Base-by-base conservation (phyloP, 1,140 invertebrate species). In the Pseudomyrmex cubaensis region DNA sequence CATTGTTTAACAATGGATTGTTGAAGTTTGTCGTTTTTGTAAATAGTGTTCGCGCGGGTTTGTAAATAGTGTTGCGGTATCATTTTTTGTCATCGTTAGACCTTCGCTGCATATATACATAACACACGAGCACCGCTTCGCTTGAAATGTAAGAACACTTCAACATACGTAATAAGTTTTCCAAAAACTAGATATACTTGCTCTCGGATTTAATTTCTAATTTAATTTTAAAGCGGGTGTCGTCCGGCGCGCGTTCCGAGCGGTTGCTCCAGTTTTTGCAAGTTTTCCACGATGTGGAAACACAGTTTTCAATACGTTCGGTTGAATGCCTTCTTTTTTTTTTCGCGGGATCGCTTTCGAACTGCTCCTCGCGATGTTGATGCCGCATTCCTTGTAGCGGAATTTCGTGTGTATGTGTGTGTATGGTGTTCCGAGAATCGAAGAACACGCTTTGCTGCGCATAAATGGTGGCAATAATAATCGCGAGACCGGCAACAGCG, bases 321-420 rank as follows among this genome's bases (percentile, higher is more conserved):
- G 15, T 8, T 35, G 15, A 78, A 25, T 25, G 35, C n/a, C n/a
- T n/a, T 7, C 46, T n/a, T 8, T 13, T 48, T 72, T 72, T 72
- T 48, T 66, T 9, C 2, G 44, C 12, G 5, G 9, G 35, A 67
- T 35, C 48, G 44, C 9, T 17, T 35, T 57, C 12, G 1, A 1
- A 22, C 4, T 67, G 52, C 64, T 46, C 2, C 5, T 35, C 75
- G 54, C 54, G 44, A 1, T 80, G 66, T 80, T 80, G 76, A 80
- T 78, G 15, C 72, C 76, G 66, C 76, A 80, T 80, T 80, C 76
- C 35, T 70, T 12, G n/a, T 25, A 10, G 35, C 64, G 66, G 22
- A 50, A 63, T 63, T 56, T 66, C 10, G 12, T 35, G 35, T 35
- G 35, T 35, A 35, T 0, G 5, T 35, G 35, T 35, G 35, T 35